phyloP scores from a whole-genome alignment of 2,888 invertebrate genomes.

The Cyrtodaria siliqua region DNA sequence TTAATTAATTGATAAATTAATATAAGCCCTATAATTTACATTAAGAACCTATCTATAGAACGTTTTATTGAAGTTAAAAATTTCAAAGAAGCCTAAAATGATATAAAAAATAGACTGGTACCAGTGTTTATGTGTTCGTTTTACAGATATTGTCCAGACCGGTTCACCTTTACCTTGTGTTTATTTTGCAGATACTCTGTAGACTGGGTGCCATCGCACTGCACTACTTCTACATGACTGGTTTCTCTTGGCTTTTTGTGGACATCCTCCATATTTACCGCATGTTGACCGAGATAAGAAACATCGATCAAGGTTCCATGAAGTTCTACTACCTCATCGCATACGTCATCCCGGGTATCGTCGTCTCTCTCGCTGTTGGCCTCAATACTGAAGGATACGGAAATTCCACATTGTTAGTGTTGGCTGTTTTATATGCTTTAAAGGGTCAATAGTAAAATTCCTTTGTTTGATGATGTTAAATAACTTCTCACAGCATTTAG shows the following conservation, averaged over 20 bases:
- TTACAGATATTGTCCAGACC: no score
- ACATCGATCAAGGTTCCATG: slow-evolving; percentile 98
- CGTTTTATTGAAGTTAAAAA: no score
- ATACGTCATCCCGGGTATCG: slow-evolving; percentile 94
- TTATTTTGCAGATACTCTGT: slow-evolving; percentile 90
- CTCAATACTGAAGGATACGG: slow-evolving; percentile 98
- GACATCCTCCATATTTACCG: slow-evolving; percentile 97
- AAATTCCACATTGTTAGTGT: slow-evolving; percentile 95
- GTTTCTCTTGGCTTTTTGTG: slow-evolving; percentile 96
- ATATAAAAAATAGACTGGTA: no score
- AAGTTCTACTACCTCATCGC: slow-evolving; percentile 96
- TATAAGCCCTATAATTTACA: no score
- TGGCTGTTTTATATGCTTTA: no score
- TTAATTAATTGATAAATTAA: no score
- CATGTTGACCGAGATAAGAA: slow-evolving; percentile 97
- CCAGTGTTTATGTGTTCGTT: no score
- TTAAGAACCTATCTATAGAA: no score
- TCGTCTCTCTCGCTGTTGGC: slow-evolving; percentile 96
- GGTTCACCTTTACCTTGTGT: no score
- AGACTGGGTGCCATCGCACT: slow-evolving; percentile 95
- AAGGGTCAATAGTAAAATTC: no score
- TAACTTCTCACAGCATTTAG: not conserved
- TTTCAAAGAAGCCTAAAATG: no score
- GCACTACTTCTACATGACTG: slow-evolving; percentile 96
- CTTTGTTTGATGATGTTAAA: not conserved